A percentile compares a stretch with the other conserved stretches of the same genome.
Conservation (phyloP, 2,113 vertebrate genomes). For the Chrysochloris asiatica region DNA sequence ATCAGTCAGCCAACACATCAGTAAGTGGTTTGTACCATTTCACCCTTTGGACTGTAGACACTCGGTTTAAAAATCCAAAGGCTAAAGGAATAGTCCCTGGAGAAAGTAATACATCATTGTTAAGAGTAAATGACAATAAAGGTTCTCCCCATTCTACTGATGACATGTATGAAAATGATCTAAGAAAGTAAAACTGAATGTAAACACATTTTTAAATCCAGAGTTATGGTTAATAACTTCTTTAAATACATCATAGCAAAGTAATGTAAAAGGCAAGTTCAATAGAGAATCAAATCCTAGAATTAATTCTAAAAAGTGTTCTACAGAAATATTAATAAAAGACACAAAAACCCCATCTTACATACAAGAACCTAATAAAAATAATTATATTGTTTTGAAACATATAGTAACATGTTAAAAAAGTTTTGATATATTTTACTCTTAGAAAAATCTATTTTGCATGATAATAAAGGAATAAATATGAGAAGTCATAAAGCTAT, state of each 20-base stretch:
- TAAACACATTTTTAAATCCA: background rate
- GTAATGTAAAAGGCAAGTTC: background rate
- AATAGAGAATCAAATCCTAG: background rate
- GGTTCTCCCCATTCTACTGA: background rate
- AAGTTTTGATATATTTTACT: background rate
- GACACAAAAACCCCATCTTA: too few species aligned
- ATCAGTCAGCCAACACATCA: background rate
- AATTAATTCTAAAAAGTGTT: conserved; percentile 23
- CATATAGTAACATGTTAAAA: too few species aligned
- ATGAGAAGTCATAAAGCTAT: background rate
- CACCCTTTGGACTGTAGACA: background rate
- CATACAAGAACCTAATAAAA: background rate
- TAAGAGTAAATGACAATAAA: conserved; percentile 17
- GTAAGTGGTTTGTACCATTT: background rate
- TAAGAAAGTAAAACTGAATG: background rate
- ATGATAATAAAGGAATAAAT: background rate
- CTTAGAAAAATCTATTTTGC: background rate
- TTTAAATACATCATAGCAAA: background rate
- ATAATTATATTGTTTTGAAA: too few species aligned
- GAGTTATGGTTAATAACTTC: background rate
- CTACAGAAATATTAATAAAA: too few species aligned
- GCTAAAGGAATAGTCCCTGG: background rate
- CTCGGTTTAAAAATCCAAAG: background rate
- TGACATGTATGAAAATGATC: background rate
- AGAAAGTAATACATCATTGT: background rate